phyloP scores from a whole-genome alignment of 2,113 vertebrate genomes.

The Pseudopodoces humilis region DNA sequence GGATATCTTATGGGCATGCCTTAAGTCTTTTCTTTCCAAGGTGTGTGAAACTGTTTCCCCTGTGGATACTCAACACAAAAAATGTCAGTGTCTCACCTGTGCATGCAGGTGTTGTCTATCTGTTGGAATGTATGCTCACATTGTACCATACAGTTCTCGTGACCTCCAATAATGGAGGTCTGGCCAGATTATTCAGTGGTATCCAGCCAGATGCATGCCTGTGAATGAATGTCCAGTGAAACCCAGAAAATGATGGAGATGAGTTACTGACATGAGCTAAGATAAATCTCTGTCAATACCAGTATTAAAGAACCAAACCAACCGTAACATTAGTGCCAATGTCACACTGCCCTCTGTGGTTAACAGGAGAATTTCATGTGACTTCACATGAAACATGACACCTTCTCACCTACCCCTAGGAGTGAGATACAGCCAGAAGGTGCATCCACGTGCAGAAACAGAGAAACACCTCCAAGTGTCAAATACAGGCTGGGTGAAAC shows the following conservation, averaged over 20 bases:
- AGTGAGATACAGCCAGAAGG: not conserved
- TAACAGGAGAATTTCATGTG: not conserved
- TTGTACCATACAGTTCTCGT: not conserved
- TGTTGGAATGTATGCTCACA: not conserved
- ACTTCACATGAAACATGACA: not conserved
- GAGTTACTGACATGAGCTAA: not conserved
- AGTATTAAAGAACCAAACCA: not conserved
- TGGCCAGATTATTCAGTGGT: not conserved
- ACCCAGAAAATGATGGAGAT: not conserved
- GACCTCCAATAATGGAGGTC: not conserved
- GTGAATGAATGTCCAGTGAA: not conserved
- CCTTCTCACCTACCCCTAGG: not conserved
- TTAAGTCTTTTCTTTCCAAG: not conserved
- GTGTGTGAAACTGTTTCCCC: not conserved
- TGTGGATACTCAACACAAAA: not conserved
- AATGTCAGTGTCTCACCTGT: not conserved
- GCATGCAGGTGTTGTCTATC: not conserved
- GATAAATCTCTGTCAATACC: not conserved
- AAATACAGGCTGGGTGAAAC: not conserved
- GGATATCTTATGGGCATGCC: not conserved
- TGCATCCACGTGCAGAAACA: not conserved
- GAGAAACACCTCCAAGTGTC: not conserved
- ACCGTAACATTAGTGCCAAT: not conserved
- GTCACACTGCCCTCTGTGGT: not conserved
- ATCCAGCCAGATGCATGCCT: not conserved